Percentiles rank a stretch among this genome's conserved stretches.
Evolutionary conservation across 2,888 invertebrate species (phyloP).

Genomic region (Cremastinae sp.): DNA sequence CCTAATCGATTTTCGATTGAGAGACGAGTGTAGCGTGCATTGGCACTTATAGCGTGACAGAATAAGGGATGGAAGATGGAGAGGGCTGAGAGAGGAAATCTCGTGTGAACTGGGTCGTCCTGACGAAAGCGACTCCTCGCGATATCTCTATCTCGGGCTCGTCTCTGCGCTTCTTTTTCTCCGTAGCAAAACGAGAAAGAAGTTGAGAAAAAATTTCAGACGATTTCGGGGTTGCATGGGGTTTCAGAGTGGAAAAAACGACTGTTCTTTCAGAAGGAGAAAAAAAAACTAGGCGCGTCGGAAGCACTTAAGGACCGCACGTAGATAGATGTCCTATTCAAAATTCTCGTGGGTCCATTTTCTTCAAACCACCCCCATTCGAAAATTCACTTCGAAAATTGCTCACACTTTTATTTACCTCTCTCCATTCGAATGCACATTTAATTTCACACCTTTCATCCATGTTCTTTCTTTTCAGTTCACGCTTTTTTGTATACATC

Average conservation of each 20-base stretch:
- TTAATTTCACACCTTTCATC: neutral
- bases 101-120: slow-evolving; percentile 41
- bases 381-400: slow-evolving; percentile 42
- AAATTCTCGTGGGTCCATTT: slow-evolving; percentile 41
- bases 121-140: slow-evolving; percentile 21
- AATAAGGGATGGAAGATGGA: slow-evolving; percentile 9
- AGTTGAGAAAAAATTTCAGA: slow-evolving; percentile 37
- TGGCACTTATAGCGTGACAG: neutral
- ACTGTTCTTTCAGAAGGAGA: slow-evolving; percentile 36
- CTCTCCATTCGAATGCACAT: neutral
- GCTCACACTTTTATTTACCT: slow-evolving; percentile 2
- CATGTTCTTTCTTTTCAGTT: neutral
- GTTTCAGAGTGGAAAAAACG: slow-evolving; percentile 5
- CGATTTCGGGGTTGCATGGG: slow-evolving; percentile 10
- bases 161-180: neutral
- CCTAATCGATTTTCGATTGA: too few species aligned
- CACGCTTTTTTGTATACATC: neutral
- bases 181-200: slow-evolving; percentile 11
- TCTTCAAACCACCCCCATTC: slow-evolving; percentile 33
- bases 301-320: slow-evolving; percentile 57
- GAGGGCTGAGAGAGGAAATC: slow-evolving; percentile 30
- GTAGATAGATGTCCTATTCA: slow-evolving; percentile 57
- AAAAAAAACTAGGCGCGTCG: slow-evolving; percentile 53
- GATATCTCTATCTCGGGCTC: neutral
- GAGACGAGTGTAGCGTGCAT: too few species aligned